Conservation (phyloP, 2,888 invertebrate species). For the Patella ulyssiponensis region DNA sequence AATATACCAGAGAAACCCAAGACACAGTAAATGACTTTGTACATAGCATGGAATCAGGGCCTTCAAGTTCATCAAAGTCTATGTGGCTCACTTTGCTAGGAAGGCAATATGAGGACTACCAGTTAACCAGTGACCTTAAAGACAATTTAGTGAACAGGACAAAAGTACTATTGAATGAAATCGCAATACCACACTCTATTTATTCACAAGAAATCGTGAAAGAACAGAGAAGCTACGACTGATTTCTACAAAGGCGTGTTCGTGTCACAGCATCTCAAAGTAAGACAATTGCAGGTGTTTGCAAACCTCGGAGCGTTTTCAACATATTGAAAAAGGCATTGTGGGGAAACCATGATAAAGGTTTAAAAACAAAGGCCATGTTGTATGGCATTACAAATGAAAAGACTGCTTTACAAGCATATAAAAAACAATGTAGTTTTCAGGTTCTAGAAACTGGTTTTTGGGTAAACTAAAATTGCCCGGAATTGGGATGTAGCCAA, state of each 20-base stretch:
- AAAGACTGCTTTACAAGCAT: not conserved
- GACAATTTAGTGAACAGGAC: no score
- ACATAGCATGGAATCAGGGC: not conserved
- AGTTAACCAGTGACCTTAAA: no score
- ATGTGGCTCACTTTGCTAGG: no score
- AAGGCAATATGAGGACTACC: no score
- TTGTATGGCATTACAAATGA: not conserved
- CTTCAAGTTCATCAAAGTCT: not conserved
- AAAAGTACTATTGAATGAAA: no score
- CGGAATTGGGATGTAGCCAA: not conserved
- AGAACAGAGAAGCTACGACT: not conserved
- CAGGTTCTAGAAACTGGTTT: not conserved
- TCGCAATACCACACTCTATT: not conserved
- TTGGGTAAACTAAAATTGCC: not conserved
- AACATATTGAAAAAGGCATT: no score
- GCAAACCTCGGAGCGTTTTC: not conserved
- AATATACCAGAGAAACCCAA: no score
- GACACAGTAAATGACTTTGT: no score
- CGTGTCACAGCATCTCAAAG: not conserved
- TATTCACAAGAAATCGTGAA: not conserved
- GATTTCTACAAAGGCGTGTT: not conserved
- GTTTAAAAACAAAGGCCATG: not conserved
- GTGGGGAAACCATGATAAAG: no score
- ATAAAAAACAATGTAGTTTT: not conserved
- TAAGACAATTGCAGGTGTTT: not conserved